Evolutionary conservation across 1,140 invertebrate species (phyloP), one percentile per base, ranked within the genome.

Genomic region (Brachystomella parvula): DNA sequence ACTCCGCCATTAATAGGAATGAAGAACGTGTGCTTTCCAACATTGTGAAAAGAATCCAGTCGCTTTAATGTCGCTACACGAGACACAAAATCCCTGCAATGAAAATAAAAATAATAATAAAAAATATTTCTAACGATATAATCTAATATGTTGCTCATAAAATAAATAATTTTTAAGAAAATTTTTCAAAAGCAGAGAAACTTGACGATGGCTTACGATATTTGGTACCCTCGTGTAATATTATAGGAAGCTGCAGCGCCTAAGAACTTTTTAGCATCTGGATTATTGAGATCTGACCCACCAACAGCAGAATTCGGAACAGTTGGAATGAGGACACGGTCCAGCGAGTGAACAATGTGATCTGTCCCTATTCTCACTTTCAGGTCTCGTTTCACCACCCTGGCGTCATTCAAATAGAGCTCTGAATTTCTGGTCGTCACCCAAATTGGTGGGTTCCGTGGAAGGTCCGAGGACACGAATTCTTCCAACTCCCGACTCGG

Each of bases 1-100:
- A 92, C 90, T 44, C 88, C 89, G 77, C 90, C 88, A 78, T 92
- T 89, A n/a, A 92, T 85, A 9, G 91, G 90, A 75, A 94, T 87
- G 76, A 94, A 90, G 76, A 92, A 94, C 3, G 91, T 94, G 77
- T 88, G 86, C 68, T 83, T 81, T 47, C 90, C 90, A 68, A 88
- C 86, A 26, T 83, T 82, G 71, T 83, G 84, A 76, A 89, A 92
- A 35, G 91, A 81, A 31, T 86, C 82, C 75, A 86, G 82, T 78
- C 90, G 90, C 56, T 84, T 81, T 29, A 84, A 83, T 63, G 83
- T 75, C 67, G 83, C 79, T 59, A 92, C 86, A 76, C 86, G 83
- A 72, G 87, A 84, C 33, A 87, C 82, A 79, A 90, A 92, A 53
- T 82, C 85, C 74, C 87, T 88, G 75, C n/a, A n/a, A n/a, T n/a